Percentiles rank a stretch among this genome's conserved stretches.
phyloP scores from a whole-genome alignment of 2,888 invertebrate species.

The Branchellion lobata region DNA sequence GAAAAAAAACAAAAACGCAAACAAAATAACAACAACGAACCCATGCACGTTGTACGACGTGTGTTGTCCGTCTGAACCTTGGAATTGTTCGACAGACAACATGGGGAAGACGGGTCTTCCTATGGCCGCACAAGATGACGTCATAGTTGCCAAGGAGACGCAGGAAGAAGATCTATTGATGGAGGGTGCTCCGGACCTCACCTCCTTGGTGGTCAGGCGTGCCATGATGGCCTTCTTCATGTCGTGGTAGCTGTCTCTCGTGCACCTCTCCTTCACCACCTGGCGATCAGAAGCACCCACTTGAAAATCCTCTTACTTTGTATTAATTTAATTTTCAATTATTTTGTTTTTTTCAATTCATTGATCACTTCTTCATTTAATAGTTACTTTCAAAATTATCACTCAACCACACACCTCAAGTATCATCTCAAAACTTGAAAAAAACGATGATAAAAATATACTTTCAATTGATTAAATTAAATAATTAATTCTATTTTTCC shows the following conservation, averaged over 20 bases:
- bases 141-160: constrained; percentile 16
- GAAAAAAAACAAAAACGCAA: too few species aligned
- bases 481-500: too few species aligned
- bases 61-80: not conserved
- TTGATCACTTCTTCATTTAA: too few species aligned
- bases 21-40: not conserved
- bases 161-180: not conserved
- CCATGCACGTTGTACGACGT: not conserved
- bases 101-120: constrained; percentile 39
- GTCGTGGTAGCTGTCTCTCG: constrained; percentile 49
- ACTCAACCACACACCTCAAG: too few species aligned
- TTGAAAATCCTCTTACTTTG: too few species aligned
- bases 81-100: constrained; percentile 5
- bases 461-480: too few species aligned
- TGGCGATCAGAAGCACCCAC: not conserved
- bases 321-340: not conserved
- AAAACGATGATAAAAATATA: too few species aligned
- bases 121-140: constrained; percentile 26
- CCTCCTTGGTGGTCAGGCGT: constrained; percentile 35
- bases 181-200: not conserved
- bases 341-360: not conserved
- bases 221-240: constrained; percentile 50
- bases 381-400: too few species aligned
- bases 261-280: constrained; percentile 50
- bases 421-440: too few species aligned